These are phyloP conservation scores for Lutraria lutraria DNA, from an alignment of 2,888 invertebrate species.

Conservation along the genomic window DNA sequence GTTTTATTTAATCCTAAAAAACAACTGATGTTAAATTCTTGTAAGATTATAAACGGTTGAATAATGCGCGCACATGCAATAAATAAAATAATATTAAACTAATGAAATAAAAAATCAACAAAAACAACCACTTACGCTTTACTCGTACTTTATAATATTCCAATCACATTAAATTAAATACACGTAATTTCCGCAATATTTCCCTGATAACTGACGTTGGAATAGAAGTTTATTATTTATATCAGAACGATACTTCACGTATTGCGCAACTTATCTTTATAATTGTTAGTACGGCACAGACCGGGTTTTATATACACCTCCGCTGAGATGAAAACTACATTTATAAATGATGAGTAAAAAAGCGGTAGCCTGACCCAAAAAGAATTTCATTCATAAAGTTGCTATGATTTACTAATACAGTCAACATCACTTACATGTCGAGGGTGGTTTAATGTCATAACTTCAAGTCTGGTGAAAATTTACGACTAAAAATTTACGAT, in stretches of 20 bases:
- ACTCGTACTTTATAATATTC: background rate
- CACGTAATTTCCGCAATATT: background rate
- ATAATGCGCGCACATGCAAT: too few species aligned
- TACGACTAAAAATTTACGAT: background rate
- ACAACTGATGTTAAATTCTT: too few species aligned
- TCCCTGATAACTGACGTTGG: background rate
- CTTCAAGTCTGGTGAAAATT: background rate
- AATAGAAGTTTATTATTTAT: background rate
- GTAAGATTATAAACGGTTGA: too few species aligned
- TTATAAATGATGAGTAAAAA: conserved; percentile 14
- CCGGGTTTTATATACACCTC: conserved; percentile 4
- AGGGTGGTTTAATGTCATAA: conserved; percentile 6
- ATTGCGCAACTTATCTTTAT: background rate
- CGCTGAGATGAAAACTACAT: background rate
- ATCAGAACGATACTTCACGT: background rate
- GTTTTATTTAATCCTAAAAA: too few species aligned
- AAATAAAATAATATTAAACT: too few species aligned
- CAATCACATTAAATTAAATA: background rate
- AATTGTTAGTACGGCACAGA: background rate
- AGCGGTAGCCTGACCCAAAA: background rate
- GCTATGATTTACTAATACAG: background rate
- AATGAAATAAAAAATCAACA: background rate
- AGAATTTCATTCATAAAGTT: conserved; percentile 15
- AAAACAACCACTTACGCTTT: background rate
- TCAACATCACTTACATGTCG: background rate